Evolutionary conservation across 2,113 vertebrate species (phyloP).

Genomic region (Carassius gibelio): DNA sequence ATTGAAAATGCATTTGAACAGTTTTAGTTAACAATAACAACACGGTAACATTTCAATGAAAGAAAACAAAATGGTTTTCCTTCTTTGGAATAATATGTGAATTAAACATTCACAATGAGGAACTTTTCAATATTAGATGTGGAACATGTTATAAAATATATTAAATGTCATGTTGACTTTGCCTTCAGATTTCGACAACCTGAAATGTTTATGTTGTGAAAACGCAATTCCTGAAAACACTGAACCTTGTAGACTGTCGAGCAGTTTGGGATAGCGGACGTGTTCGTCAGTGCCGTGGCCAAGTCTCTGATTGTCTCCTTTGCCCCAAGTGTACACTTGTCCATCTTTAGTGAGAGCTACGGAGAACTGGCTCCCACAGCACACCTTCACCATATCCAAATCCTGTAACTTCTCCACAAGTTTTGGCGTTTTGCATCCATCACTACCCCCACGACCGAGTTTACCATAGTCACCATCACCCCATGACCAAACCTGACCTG

Average conservation of each 20-base stretch:
- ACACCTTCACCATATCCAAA: conserved; percentile 90
- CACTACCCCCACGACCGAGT: conserved; percentile 93
- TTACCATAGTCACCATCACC: conserved; percentile 98
- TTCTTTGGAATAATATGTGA: too few species aligned
- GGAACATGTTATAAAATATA: not conserved
- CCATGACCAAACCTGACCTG: conserved; percentile 99
- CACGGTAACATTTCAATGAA: not conserved
- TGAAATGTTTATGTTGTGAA: not conserved
- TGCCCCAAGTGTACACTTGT: conserved; percentile 97
- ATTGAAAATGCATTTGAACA: too few species aligned
- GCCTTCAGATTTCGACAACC: too few species aligned
- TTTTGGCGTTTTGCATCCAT: conserved; percentile 96
- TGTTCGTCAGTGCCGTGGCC: conserved; percentile 97
- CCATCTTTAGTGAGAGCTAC: conserved; percentile 94
- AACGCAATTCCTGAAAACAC: not conserved
- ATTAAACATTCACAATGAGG: not conserved
- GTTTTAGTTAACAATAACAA: not conserved
- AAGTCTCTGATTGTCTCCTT: conserved; percentile 96
- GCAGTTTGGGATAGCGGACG: conserved; percentile 91
- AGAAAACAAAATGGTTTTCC: not conserved
- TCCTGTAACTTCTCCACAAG: conserved; percentile 96
- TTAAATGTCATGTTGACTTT: not conserved
- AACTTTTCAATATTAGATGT: not conserved
- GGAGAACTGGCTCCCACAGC: conserved; percentile 96
- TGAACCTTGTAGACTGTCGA: conserved; percentile 90